These are phyloP conservation scores for Drosophila busckii DNA, from an alignment of 1,140 invertebrate genomes.

Conservation along the genomic window DNA sequence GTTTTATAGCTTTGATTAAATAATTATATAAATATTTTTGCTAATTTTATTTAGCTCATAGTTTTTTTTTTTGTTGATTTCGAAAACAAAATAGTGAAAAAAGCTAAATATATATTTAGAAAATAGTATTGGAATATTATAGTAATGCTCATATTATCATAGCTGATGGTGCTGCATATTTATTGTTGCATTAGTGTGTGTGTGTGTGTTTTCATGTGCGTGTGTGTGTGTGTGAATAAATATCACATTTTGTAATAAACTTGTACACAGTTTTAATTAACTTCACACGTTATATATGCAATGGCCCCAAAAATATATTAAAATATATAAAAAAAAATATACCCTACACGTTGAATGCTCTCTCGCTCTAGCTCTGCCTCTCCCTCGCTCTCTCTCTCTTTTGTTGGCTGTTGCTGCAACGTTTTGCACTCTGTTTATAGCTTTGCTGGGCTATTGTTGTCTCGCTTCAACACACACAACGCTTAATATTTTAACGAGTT, in stretches of 20 bases:
- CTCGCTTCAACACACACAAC: constrained; percentile 27
- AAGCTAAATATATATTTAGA: no score
- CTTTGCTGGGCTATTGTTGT: constrained; percentile 23
- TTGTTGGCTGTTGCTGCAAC: no score
- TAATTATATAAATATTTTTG: no score
- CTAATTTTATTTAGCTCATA: no score
- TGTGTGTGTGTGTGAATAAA: constrained; percentile 54
- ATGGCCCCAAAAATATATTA: constrained; percentile 25
- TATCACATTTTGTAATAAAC: constrained; percentile 75
- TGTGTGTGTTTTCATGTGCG: constrained; percentile 9
- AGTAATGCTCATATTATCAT: no score
- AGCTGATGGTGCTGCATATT: no score
- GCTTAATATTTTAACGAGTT: constrained; percentile 71
- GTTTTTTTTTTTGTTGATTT: no score
- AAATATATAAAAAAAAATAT: no score
- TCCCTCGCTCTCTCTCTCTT: constrained; percentile 1
- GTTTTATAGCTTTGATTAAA: no score
- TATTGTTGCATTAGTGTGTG: not conserved
- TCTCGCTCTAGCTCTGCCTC: not conserved
- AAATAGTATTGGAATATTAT: no score
- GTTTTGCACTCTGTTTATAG: constrained; percentile 30
- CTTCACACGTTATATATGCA: constrained; percentile 67
- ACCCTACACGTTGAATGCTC: not conserved
- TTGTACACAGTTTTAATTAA: constrained; percentile 71
- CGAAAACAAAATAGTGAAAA: no score